Evolutionary conservation across 1,140 invertebrate species (phyloP).

Genomic region (Sminthurinus signatus): DNA sequence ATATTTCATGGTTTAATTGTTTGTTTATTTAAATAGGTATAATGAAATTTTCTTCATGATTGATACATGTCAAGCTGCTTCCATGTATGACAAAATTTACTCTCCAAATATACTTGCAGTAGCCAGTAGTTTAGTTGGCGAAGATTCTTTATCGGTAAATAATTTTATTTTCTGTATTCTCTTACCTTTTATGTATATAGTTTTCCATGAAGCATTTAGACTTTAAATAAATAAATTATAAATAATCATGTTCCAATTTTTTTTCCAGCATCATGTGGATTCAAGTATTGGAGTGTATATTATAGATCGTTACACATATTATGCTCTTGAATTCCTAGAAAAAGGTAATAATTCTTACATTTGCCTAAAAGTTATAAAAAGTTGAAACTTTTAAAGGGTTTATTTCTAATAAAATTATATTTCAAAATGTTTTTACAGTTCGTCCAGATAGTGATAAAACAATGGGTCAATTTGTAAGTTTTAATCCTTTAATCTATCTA

Average conservation of each 20-base stretch:
- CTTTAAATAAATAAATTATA: no score
- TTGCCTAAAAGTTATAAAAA: no score
- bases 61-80: constrained; percentile 98
- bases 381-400: no score
- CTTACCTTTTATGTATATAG: background rate
- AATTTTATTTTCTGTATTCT: constrained; percentile 41
- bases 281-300: constrained; percentile 97
- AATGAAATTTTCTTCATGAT: constrained; percentile 98
- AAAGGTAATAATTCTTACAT: no score
- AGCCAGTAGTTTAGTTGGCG: constrained; percentile 92
- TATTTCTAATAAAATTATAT: no score
- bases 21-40: constrained; percentile 60
- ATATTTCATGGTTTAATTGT: background rate
- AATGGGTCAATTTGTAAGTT: constrained; percentile 90
- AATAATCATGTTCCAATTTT: no score
- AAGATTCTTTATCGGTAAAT: constrained; percentile 93
- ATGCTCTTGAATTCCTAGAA: constrained; percentile 93
- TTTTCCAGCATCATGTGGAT: constrained; percentile 96
- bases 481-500: no score
- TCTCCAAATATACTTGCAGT: constrained; percentile 97
- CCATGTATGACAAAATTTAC: constrained; percentile 96
- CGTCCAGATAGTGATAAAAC: constrained; percentile 78
- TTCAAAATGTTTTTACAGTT: no score
- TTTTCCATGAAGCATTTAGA: background rate
- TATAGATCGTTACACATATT: constrained; percentile 97